Conservation (phyloP, 2,797 vertebrate genomes). For the Peromyscus nudipes region DNA sequence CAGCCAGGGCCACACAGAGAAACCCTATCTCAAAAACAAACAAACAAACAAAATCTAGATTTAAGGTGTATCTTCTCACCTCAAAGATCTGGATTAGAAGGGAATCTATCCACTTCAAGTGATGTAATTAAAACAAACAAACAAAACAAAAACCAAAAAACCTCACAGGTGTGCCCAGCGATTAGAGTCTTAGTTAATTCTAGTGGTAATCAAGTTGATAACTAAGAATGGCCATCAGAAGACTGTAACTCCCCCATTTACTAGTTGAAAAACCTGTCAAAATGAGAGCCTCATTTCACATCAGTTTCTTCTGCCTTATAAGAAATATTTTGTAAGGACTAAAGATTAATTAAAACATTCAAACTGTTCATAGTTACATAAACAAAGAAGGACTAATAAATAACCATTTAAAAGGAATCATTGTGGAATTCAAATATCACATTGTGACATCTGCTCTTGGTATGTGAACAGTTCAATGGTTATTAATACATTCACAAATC, state of each 20-base stretch:
- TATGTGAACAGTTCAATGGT: background rate
- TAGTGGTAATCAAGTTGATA: background rate
- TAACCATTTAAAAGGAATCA: background rate
- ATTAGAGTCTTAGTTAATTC: background rate
- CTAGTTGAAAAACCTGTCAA: background rate
- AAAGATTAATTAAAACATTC: background rate
- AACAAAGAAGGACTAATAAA: background rate
- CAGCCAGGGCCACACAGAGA: too few relatives aligned
- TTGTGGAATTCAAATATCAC: background rate
- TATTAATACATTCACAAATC: conserved; percentile 22
- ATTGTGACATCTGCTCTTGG: background rate
- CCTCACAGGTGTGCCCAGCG: background rate
- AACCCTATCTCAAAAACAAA: too few relatives aligned
- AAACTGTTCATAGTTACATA: background rate
- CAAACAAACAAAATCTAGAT: background rate
- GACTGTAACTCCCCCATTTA: background rate
- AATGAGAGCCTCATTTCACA: background rate
- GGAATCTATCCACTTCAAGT: background rate
- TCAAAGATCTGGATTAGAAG: background rate
- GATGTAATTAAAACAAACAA: background rate
- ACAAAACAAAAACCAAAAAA: background rate
- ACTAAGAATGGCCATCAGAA: too few relatives aligned
- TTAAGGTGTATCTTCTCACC: background rate
- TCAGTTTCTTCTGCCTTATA: background rate
- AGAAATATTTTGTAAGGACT: conserved; percentile 11